A percentile compares a stretch with the other conserved stretches of the same genome.
Evolutionary conservation across 2,888 invertebrate genomes (phyloP).

Genomic region (Alloplasta piceator): DNA sequence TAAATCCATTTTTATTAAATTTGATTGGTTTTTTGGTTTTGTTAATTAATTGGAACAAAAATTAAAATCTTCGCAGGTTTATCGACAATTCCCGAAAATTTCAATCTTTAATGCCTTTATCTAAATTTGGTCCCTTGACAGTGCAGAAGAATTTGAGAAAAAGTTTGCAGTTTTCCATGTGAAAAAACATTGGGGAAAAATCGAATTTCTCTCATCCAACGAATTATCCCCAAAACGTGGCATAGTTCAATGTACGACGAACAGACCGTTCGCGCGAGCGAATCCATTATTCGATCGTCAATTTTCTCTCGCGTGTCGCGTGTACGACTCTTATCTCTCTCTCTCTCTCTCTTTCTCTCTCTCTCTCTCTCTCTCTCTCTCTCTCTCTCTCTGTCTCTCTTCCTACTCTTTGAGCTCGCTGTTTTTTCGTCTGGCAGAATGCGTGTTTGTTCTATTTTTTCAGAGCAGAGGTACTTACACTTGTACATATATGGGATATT

Average conservation of each 20-base stretch:
- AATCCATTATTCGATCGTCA: conserved; percentile 76
- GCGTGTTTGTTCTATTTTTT: not conserved
- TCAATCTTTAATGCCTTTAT: too few species aligned
- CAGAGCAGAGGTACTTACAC: not conserved
- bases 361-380: conserved; percentile 15
- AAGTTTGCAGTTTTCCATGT: too few species aligned
- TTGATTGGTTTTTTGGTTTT: too few species aligned
- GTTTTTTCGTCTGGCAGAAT: conserved; percentile 15
- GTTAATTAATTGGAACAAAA: too few species aligned
- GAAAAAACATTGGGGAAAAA: too few species aligned
- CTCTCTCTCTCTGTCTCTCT: conserved; percentile 16
- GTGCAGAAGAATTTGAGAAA: too few species aligned
- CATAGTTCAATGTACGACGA: conserved; percentile 53
- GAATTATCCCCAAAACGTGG: not conserved
- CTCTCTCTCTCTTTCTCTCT: not conserved
- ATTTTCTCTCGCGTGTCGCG: conserved; percentile 64
- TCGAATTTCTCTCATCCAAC: too few species aligned
- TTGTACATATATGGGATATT: not conserved
- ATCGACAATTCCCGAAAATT: too few species aligned
- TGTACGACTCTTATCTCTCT: conserved; percentile 7
- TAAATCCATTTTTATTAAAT: too few species aligned
- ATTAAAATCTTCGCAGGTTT: too few species aligned
- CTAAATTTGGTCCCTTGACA: too few species aligned
- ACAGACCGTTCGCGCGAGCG: conserved; percentile 59
- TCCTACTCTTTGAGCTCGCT: conserved; percentile 5